Conservation (phyloP, 2,888 invertebrate species). For the Sinohyriopsis cumingii region DNA sequence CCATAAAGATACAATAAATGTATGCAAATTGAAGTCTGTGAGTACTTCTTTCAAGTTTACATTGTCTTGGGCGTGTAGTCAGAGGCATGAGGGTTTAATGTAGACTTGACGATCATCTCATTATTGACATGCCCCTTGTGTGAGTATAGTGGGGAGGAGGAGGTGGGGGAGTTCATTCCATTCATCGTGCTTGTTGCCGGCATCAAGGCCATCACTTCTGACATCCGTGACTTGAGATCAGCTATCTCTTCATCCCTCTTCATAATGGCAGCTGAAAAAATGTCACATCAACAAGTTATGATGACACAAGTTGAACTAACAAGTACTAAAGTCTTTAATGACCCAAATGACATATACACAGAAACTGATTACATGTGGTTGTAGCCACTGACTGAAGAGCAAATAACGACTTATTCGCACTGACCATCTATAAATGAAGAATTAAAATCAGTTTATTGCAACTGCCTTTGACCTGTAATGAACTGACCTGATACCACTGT, state of each 20-base stretch:
- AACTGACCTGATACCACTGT: no score
- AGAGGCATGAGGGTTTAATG: slow-evolving; percentile 91
- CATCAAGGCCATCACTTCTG: slow-evolving; percentile 95
- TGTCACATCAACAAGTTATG: not conserved
- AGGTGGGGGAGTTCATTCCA: slow-evolving; percentile 33
- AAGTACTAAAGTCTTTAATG: no score
- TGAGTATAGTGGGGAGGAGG: slow-evolving; percentile 61
- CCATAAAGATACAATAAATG: no score
- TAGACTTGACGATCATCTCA: slow-evolving; percentile 71
- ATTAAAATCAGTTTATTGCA: no score
- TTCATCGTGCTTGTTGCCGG: slow-evolving; percentile 73
- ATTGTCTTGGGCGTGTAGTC: slow-evolving; percentile 87
- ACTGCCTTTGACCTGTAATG: no score
- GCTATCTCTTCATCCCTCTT: slow-evolving; percentile 92
- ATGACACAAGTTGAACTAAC: not conserved
- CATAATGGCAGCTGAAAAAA: slow-evolving; percentile 81
- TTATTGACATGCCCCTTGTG: slow-evolving; percentile 31
- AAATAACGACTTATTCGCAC: no score
- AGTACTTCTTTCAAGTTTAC: slow-evolving; percentile 7
- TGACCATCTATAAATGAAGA: no score
- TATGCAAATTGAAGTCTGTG: no score
- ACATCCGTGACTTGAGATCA: slow-evolving; percentile 90
- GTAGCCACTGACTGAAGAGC: no score
- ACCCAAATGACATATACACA: no score
- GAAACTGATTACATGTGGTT: no score